Base-by-base conservation (phyloP, 2,888 invertebrate species). In the Hirtodrosophila cameraria region DNA sequence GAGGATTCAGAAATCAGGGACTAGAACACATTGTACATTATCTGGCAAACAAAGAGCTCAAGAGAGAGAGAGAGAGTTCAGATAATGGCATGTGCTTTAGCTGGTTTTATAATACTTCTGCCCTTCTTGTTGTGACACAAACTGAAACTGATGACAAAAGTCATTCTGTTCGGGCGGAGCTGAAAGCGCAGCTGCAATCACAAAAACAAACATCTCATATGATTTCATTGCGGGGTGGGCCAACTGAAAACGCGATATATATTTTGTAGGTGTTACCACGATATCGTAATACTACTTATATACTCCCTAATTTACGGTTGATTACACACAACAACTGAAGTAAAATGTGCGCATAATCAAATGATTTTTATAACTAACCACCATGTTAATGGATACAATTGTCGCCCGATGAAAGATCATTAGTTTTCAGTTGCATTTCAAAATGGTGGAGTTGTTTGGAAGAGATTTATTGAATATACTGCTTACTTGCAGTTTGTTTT, bases 91-190 rank as follows among this genome's bases (percentile, higher is more conserved):
- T 74, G 75, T 59, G 70, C 70, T 69, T 31, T 36, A 49, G 59
- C 52, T 59, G 42, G 13, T 45, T 33, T 18, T 33, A 13, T 20
- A 30, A 53, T 60, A 39, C 62, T 42, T 63, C 55, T 67, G 82
- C 73, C 78, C 75, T 68, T 81, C 61, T 38, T 82, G 86, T 82
- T 82, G 78, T 86, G 75, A 77, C 81, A 72, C 35, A 60, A n/a
- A 46, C 49, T 15, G 27, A 59, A 80, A 59, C 61, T 55, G 81
- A 61, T 69, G 65, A 69, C 66, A 59, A 54, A n/a, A 74, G 50
- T 64, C 65, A 74, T 63, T 61, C n/a, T 38, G 49, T 68, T 76
- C 67, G 78, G 85, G 86, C 65, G 84, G 73, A 65, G 7, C 41
- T 35, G 9, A 28, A 23, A 45, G 60, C 49, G 38, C 81, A 83